Conservation (phyloP, 2,888 invertebrate species). For the Aleiodes alternator region DNA sequence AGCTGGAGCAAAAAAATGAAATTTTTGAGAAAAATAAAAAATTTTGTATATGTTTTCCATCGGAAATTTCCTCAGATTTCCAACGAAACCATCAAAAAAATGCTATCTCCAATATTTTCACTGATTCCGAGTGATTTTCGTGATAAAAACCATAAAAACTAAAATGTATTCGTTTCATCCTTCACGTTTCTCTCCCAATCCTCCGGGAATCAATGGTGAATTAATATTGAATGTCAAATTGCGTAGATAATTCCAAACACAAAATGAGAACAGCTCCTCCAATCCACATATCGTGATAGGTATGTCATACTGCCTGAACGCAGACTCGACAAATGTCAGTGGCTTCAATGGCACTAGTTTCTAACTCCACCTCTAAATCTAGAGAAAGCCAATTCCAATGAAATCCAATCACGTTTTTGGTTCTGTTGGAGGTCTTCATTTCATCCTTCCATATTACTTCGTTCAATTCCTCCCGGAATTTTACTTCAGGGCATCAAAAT, state of each 20-base stretch:
- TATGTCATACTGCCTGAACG: background rate
- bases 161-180: too few species aligned
- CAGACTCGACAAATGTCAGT: constrained; percentile 15
- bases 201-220: background rate
- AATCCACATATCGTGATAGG: constrained; percentile 24
- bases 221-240: constrained; percentile 8
- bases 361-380: constrained; percentile 7
- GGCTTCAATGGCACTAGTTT: constrained; percentile 10
- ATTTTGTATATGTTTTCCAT: too few species aligned
- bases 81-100: too few species aligned
- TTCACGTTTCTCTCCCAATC: background rate
- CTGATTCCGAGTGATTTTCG: too few species aligned
- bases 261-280: constrained; percentile 2
- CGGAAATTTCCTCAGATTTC: too few species aligned
- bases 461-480: constrained; percentile 2
- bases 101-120: too few species aligned
- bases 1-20: too few species aligned
- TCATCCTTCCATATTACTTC: constrained; percentile 20
- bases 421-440: constrained; percentile 4
- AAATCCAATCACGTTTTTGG: constrained; percentile 46
- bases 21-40: too few species aligned
- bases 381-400: constrained; percentile 41
- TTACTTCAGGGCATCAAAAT: background rate
- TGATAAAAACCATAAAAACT: too few species aligned
- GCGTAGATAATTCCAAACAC: background rate